A percentile compares a stretch with the other conserved stretches of the same genome.
phyloP scores from a whole-genome alignment of 2,797 vertebrate genomes.

The Sphaeramia orbicularis region DNA sequence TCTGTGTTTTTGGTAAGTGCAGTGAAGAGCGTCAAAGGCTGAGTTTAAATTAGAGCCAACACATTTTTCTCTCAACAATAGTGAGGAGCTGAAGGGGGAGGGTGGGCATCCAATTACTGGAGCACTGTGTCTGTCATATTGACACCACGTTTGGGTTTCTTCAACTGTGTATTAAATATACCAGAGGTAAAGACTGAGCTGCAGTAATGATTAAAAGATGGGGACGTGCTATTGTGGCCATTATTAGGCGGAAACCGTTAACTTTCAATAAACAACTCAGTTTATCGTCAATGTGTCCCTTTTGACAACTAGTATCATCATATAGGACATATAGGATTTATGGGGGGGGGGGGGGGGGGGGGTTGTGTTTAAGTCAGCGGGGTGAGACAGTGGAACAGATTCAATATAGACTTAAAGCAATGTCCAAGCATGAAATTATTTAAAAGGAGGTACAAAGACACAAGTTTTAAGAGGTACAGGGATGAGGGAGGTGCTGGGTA shows the following conservation, averaged over 20 bases:
- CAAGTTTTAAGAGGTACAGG: too few species aligned
- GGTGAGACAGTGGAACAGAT: too few species aligned
- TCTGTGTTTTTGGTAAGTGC: constrained; percentile 64
- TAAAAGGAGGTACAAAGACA: too few species aligned
- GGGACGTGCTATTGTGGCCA: constrained; percentile 2
- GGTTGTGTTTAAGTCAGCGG: too few species aligned
- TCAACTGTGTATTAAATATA: constrained; percentile 55
- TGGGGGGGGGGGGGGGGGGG: too few species aligned
- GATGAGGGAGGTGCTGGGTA: too few species aligned
- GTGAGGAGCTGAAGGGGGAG: constrained; percentile 35
- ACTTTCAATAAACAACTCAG: constrained; percentile 32
- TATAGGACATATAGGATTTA: too few species aligned
- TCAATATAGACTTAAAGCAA: too few species aligned
- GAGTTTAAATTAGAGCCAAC: constrained; percentile 74
- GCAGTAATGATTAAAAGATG: constrained; percentile 46
- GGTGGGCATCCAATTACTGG: constrained; percentile 74
- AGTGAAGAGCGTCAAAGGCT: constrained; percentile 55
- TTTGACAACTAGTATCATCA: constrained; percentile 42
- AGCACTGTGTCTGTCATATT: constrained; percentile 70
- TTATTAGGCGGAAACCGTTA: constrained; percentile 10
- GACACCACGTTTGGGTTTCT: constrained; percentile 62
- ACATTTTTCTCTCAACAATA: constrained; percentile 72
- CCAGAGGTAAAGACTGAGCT: constrained; percentile 44
- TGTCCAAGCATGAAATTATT: too few species aligned
- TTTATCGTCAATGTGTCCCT: constrained; percentile 28